Conservation (phyloP, 2,113 vertebrate species). For the Mesocricetus auratus region DNA sequence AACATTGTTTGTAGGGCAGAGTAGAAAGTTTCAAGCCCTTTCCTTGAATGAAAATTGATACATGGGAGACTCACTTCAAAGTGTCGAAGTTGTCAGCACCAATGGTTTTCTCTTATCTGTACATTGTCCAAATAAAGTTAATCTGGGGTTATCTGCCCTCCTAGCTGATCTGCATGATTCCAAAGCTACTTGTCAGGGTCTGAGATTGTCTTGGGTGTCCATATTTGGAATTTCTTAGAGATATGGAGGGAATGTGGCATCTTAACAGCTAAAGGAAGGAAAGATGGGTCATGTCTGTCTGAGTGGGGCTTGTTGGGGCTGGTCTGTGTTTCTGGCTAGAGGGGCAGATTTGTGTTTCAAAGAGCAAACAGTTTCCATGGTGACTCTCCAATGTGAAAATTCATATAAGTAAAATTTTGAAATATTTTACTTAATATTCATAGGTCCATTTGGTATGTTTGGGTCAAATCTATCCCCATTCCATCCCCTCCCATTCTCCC, state of each 20-base stretch:
- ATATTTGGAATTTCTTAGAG: slow-evolving; percentile 26
- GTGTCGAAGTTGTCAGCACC: not conserved
- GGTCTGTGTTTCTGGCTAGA: not conserved
- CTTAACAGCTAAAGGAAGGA: not conserved
- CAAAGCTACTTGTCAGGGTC: not conserved
- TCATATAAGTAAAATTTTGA: slow-evolving; percentile 89
- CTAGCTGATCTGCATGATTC: not conserved
- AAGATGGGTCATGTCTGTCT: too few species aligned
- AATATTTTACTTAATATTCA: not conserved
- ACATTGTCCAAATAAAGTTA: slow-evolving; percentile 51
- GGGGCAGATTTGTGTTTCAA: not conserved
- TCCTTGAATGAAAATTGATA: not conserved
- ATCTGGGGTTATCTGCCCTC: slow-evolving; percentile 21
- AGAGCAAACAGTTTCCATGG: not conserved
- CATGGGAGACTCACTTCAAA: slow-evolving; percentile 3
- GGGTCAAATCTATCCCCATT: not conserved
- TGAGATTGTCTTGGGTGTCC: not conserved
- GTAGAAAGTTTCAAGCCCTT: slow-evolving; percentile 22
- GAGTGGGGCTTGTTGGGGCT: not conserved
- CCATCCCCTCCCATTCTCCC: not conserved
- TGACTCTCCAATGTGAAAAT: slow-evolving; percentile 61
- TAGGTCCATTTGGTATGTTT: too few species aligned
- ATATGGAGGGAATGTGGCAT: not conserved
- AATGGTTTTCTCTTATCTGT: not conserved
- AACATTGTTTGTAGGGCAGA: not conserved